phyloP scores from a whole-genome alignment of 1,140 invertebrate species.

The Drosophila willistoni region DNA sequence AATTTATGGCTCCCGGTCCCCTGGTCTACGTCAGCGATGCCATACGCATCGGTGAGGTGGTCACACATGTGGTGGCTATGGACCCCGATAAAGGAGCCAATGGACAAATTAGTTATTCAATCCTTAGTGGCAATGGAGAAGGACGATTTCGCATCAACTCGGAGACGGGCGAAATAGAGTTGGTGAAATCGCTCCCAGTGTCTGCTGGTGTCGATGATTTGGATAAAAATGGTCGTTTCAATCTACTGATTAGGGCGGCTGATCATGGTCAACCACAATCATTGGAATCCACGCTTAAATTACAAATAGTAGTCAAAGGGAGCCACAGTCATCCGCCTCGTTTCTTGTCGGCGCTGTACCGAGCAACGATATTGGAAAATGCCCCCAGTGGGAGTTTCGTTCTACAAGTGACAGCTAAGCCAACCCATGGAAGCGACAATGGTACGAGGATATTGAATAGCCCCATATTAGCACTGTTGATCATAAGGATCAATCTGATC shows the following conservation, averaged over 20 bases:
- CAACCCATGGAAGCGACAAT: conserved; percentile 85
- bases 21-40: conserved; percentile 84
- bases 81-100: conserved; percentile 94
- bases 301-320: conserved; percentile 88
- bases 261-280: conserved; percentile 91
- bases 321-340: conserved; percentile 91
- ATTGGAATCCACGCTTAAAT: conserved; percentile 86
- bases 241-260: conserved; percentile 90
- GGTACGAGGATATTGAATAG: conserved; percentile 42
- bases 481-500: too few species aligned
- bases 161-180: conserved; percentile 89
- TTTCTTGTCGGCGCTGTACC: conserved; percentile 90
- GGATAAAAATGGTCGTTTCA: conserved; percentile 84
- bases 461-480: neutral
- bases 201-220: conserved; percentile 45
- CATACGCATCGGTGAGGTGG: conserved; percentile 85
- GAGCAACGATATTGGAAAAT: conserved; percentile 91
- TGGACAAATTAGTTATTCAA: conserved; percentile 92
- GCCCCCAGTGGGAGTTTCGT: conserved; percentile 90
- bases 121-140: conserved; percentile 92
- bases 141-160: conserved; percentile 91
- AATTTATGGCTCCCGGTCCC: conserved; percentile 86
- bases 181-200: conserved; percentile 87
- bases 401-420: conserved; percentile 89
- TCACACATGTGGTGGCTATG: conserved; percentile 92